Conservation (phyloP, 2,113 vertebrate species). For the Phalacrocorax pelagicus region DNA sequence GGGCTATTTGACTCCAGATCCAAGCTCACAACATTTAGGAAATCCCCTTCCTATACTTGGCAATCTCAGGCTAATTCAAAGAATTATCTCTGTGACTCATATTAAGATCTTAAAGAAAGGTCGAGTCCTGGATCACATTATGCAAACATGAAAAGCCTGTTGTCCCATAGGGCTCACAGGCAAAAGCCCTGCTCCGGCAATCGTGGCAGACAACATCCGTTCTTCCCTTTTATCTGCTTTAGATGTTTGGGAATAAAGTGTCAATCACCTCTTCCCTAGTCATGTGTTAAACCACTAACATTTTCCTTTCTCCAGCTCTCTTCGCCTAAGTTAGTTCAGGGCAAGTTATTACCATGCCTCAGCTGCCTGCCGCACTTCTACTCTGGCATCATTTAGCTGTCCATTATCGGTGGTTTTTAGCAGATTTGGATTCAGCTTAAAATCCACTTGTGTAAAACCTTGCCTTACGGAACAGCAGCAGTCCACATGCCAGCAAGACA, state of each 20-base stretch:
- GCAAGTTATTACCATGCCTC: neutral
- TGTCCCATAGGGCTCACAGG: neutral
- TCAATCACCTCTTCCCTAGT: neutral
- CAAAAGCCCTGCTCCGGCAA: neutral
- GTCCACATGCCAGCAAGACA: fast-evolving
- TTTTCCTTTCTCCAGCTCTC: neutral
- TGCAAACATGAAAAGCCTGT: neutral
- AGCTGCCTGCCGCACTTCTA: neutral
- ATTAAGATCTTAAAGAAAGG: neutral
- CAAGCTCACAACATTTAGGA: neutral
- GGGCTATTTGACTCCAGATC: neutral
- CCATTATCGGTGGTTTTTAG: neutral
- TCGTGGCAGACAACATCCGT: neutral
- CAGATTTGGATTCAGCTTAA: neutral
- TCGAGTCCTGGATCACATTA: neutral
- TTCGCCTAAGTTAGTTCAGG: neutral
- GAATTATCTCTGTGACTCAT: neutral
- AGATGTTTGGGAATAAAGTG: neutral
- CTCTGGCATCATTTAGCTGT: neutral
- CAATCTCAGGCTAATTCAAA: neutral
- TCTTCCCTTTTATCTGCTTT: neutral
- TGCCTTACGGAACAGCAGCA: neutral
- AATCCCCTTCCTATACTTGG: neutral
- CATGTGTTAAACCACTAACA: neutral
- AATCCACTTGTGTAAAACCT: neutral